These are phyloP conservation scores for Slavum lentiscoides DNA, from an alignment of 2,888 invertebrate genomes.

Conservation along the genomic window DNA sequence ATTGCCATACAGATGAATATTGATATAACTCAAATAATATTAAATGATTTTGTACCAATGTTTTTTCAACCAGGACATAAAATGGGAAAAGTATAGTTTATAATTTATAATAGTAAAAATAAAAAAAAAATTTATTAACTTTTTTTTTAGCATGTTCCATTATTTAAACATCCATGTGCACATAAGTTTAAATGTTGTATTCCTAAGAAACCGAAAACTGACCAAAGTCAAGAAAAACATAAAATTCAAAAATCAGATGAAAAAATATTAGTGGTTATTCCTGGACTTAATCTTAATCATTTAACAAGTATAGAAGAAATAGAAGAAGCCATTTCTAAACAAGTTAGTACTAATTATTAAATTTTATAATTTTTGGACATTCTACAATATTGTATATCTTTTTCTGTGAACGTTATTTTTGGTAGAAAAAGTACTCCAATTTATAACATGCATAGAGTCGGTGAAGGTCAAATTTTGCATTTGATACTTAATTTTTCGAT, in stretches of 20 bases:
- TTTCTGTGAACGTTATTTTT: too few relatives aligned
- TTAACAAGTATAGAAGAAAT: conserved; percentile 58
- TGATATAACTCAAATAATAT: conserved; percentile 61
- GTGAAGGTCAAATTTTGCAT: too few relatives aligned
- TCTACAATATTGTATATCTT: too few relatives aligned
- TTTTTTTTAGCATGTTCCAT: conserved; percentile 68
- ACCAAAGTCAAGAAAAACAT: too few relatives aligned
- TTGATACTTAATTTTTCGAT: too few relatives aligned
- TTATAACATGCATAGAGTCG: too few relatives aligned
- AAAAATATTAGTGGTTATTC: conserved; percentile 10
- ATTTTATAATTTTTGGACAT: neutral
- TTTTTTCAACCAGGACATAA: conserved; percentile 78
- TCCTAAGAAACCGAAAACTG: conserved; percentile 66
- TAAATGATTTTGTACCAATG: conserved; percentile 61
- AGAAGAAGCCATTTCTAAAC: conserved; percentile 67
- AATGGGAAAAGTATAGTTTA: conserved; percentile 70
- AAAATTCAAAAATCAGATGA: conserved; percentile 61
- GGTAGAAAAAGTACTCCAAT: too few relatives aligned
- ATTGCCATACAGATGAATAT: conserved; percentile 76
- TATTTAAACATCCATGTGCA: conserved; percentile 88
- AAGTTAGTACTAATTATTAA: conserved; percentile 61
- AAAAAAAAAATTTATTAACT: too few relatives aligned
- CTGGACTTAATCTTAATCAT: conserved; percentile 26
- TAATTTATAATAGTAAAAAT: too few relatives aligned
- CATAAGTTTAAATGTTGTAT: conserved; percentile 79